Conservation (phyloP, 2,113 vertebrate genomes). For the Lophura nycthemera region DNA sequence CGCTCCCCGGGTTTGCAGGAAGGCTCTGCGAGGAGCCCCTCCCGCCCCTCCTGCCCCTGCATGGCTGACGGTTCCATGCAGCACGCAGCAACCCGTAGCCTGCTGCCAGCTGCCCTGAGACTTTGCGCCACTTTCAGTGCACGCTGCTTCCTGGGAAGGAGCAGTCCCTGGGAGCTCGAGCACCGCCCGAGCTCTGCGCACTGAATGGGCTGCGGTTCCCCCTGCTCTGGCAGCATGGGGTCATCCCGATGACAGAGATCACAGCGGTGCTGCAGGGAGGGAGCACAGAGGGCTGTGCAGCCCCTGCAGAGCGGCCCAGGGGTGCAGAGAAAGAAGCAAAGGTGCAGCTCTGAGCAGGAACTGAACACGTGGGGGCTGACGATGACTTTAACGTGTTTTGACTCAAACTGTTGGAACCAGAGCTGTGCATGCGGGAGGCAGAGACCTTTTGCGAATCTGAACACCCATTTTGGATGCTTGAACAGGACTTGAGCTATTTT, state of each 20-base stretch:
- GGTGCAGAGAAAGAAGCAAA: too few species aligned
- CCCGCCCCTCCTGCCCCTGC: not conserved
- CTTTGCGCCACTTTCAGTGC: not conserved
- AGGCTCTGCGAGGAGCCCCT: rapidly evolving
- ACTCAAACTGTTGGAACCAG: not conserved
- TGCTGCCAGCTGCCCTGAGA: not conserved
- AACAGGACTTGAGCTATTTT: not conserved
- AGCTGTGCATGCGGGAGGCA: not conserved
- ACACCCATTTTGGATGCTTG: not conserved
- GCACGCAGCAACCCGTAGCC: not conserved
- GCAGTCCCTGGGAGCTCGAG: not conserved
- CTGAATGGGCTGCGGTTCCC: not conserved
- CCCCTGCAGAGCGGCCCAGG: rapidly evolving
- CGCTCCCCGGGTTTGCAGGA: not conserved
- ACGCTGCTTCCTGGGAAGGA: not conserved
- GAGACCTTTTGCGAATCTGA: not conserved
- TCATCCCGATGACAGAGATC: not conserved
- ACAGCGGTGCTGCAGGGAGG: rapidly evolving
- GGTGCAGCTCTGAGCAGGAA: rapidly evolving
- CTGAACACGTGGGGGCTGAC: rapidly evolving
- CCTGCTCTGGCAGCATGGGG: not conserved
- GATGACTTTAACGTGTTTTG: not conserved
- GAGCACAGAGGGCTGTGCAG: rapidly evolving
- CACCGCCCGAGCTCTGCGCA: too few species aligned
- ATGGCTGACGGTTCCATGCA: rapidly evolving